phyloP scores from a whole-genome alignment of 2,888 invertebrate genomes.

The Reticulitermes lucifugus region DNA sequence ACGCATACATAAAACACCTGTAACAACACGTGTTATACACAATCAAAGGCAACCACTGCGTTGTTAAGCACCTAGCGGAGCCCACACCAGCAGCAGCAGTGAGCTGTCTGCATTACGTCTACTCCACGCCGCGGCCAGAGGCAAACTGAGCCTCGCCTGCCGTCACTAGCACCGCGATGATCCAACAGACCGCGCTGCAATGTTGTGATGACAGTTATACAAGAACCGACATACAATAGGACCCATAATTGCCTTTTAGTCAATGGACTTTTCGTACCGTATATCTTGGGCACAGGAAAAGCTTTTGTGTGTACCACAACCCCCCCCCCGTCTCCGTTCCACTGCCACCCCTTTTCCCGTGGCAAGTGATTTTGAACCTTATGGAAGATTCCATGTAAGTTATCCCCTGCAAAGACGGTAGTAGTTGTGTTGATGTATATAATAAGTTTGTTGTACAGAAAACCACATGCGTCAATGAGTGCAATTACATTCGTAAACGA shows the following conservation, averaged over 20 bases:
- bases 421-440: conserved; percentile 23
- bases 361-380: conserved; percentile 45
- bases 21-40: too few species aligned
- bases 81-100: not conserved
- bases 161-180: conserved; percentile 31
- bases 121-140: conserved; percentile 12
- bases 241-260: conserved; percentile 53
- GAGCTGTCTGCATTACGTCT: not conserved
- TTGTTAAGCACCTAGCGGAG: too few species aligned
- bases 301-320: conserved; percentile 39
- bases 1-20: not conserved
- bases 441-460: conserved; percentile 40
- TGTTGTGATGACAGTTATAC: conserved; percentile 50
- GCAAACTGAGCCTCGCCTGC: conserved; percentile 27
- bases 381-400: conserved; percentile 51
- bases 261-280: conserved; percentile 52
- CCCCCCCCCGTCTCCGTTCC: not conserved
- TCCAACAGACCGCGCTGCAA: conserved; percentile 17
- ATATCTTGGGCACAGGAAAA: conserved; percentile 42
- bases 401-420: conserved; percentile 45
- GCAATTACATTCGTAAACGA: conserved; percentile 47
- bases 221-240: conserved; percentile 50
- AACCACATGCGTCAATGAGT: conserved; percentile 44
- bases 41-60: too few species aligned
- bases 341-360: conserved; percentile 23